phyloP scores from a whole-genome alignment of 1,140 invertebrate species.

The Charaxes varanes region DNA sequence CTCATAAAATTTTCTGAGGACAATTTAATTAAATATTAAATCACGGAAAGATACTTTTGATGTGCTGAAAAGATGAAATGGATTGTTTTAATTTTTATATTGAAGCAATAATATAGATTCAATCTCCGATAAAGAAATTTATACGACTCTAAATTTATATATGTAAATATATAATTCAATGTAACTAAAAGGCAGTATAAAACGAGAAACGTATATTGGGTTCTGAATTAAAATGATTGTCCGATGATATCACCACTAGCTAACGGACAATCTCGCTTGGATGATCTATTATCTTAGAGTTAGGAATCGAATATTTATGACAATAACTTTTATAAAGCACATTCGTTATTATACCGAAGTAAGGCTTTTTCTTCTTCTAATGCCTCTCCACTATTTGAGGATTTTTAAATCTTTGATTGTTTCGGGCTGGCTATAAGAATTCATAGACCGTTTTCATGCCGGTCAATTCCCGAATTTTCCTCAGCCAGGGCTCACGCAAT shows the following conservation, averaged over 20 bases:
- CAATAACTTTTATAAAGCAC: background rate
- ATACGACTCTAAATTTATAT: conserved; percentile 1
- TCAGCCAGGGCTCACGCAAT: no score
- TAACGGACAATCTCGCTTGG: conserved; percentile 32
- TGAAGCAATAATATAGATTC: background rate
- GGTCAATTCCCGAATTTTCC: no score
- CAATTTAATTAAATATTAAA: no score
- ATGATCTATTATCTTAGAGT: conserved; percentile 25
- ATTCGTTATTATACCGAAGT: background rate
- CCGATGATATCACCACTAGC: conserved; percentile 45
- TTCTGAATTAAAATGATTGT: conserved; percentile 37
- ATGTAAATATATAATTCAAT: conserved; percentile 12
- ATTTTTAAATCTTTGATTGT: no score
- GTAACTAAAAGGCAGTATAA: conserved; percentile 11
- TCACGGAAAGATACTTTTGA: no score
- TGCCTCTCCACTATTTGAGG: no score
- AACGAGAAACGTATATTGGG: conserved; percentile 25
- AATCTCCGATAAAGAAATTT: conserved; percentile 1
- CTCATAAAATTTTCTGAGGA: no score
- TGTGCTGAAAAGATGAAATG: no score
- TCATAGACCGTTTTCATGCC: no score
- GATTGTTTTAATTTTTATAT: background rate
- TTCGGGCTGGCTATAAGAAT: no score
- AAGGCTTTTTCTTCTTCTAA: background rate
- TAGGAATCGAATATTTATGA: background rate